Evolutionary conservation across 2,797 vertebrate species (phyloP), one percentile per base, ranked within the genome.

Genomic region (Muscicapa comitata): DNA sequence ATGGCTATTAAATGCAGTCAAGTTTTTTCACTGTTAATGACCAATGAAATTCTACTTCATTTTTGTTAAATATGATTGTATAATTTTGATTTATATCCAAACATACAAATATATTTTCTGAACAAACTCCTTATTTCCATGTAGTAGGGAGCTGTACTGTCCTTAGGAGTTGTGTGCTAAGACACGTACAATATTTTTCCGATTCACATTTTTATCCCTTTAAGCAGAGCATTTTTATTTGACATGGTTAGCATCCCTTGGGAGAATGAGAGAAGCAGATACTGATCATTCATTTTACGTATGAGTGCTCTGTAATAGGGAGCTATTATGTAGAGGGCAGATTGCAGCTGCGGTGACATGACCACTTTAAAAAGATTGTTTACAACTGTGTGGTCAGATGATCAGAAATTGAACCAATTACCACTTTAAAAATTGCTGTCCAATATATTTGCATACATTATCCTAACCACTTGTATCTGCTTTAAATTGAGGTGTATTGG

Each of bases 231-330:
- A 33, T 75, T 95, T 93, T 86, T 84, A 35, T 88, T 72, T 86
- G 58, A 71, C 72, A 47, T 71, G 31, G 45, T 78, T 88, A 75
- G 42, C 79, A 62, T 90, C 88, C 76, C 76, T 62, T 37, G 73
- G 50, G 82, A 90, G 1, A 2, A 43, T 18, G 48, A 80, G 25
- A 24, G 70, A 75, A 84, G 66, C 61, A 86, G 86, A 78, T 92
- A 84, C 57, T 68, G 77, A 88, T 94, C 70, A 72, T 74, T 79
- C 68, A 62, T 92, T 95, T 93, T 88, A 77, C 15, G 17, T 88
- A 19, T 31, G 80, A 96, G 76, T 91, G 86, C 70, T 84, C 80
- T 65, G 35, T 81, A 93, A 72, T 65, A 81, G 70, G n/a, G n/a
- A 88, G 83, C 54, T 90, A n/a, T 94, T 96, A 86, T 62, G 54